phyloP scores from a whole-genome alignment of 2,888 invertebrate genomes.

The Thereva nobilitata region DNA sequence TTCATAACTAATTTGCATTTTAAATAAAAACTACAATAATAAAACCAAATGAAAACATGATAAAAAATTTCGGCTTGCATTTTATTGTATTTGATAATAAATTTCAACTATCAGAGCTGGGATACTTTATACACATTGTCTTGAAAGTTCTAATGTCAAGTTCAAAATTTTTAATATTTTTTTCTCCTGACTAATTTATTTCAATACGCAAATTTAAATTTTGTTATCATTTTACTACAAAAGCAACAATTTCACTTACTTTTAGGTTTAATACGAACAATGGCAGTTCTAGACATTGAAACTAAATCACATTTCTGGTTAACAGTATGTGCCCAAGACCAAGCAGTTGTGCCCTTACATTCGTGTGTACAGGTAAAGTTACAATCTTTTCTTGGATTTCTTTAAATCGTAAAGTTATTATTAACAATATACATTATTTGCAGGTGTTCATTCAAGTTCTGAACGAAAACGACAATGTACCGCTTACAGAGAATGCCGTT shows the following conservation, averaged over 20 bases:
- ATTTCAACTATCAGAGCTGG: no score
- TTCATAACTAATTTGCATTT: no score
- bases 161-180: no score
- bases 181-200: no score
- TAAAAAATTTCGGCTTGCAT: no score
- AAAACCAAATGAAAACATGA: no score
- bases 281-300: conserved; percentile 87
- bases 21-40: no score
- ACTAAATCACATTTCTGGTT: conserved; percentile 88
- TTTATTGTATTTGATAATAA: no score
- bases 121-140: no score
- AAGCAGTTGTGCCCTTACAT: conserved; percentile 83
- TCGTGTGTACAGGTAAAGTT: conserved; percentile 77
- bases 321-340: conserved; percentile 90
- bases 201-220: no score
- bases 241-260: conserved; percentile 45
- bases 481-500: conserved; percentile 83
- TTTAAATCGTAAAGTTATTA: background rate
- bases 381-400: background rate
- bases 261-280: conserved; percentile 82
- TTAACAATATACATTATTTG: conserved; percentile 40
- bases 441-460: conserved; percentile 81
- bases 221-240: no score
- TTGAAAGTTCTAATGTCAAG: no score
- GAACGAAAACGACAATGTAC: conserved; percentile 95